Evolutionary conservation across 2,888 invertebrate genomes (phyloP).

Genomic region (Eledona agricola): DNA sequence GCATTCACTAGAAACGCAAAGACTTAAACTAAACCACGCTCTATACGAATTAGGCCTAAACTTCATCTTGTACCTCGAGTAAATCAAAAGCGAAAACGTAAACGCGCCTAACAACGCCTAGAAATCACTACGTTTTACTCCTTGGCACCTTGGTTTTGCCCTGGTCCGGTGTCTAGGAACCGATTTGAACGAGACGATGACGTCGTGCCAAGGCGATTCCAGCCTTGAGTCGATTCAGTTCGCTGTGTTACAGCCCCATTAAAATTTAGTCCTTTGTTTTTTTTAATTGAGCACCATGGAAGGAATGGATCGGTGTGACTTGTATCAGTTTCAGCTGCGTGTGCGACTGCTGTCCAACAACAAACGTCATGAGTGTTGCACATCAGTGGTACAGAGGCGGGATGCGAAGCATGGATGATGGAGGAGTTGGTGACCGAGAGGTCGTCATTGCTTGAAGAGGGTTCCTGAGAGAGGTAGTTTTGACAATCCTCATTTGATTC

Average conservation of each 20-base stretch:
- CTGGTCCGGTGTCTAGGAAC: conserved; percentile 3
- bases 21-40: conserved; percentile 35
- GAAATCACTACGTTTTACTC: conserved; percentile 16
- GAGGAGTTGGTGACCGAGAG: conserved; percentile 37
- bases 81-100: conserved; percentile 16
- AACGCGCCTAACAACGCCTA: conserved; percentile 36
- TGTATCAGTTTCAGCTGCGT: conserved; percentile 27
- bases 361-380: conserved; percentile 29
- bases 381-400: conserved; percentile 32
- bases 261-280: conserved; percentile 41
- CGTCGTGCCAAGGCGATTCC: conserved; percentile 51
- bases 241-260: conserved; percentile 47
- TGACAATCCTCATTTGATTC: conserved; percentile 55
- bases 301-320: conserved; percentile 69
- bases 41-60: conserved; percentile 46
- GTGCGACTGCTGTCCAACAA: conserved; percentile 40
- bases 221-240: conserved; percentile 54
- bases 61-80: conserved; percentile 16
- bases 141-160: conserved; percentile 17
- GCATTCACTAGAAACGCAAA: conserved; percentile 49
- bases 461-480: conserved; percentile 54
- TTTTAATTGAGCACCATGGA: conserved; percentile 73
- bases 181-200: conserved; percentile 7
- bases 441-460: conserved; percentile 52
- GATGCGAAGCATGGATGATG: conserved; percentile 27